Conservation (phyloP, 2,888 invertebrate genomes). For the Spisula subtruncata region DNA sequence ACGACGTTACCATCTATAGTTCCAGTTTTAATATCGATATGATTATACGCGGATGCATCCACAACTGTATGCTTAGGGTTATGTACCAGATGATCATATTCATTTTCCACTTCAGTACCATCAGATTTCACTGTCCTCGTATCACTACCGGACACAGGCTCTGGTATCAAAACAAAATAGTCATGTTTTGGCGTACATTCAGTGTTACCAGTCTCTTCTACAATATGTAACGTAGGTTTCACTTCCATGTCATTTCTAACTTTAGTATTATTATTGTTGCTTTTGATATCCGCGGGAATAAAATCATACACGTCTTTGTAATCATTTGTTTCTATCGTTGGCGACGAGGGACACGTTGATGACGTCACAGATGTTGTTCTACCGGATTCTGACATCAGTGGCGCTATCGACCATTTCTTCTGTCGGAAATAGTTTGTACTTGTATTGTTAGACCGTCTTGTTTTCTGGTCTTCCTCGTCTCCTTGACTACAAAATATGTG, state of each 20-base stretch:
- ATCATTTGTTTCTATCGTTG: not conserved
- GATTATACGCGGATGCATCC: constrained; percentile 17
- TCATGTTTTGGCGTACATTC: not conserved
- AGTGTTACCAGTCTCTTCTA: not conserved
- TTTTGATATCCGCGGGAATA: constrained; percentile 28
- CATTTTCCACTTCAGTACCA: constrained; percentile 5
- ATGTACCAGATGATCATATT: constrained; percentile 33
- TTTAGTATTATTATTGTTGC: not conserved
- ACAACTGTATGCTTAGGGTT: not conserved
- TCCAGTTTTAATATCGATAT: constrained; percentile 14
- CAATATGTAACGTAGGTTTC: not conserved
- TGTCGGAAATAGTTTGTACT: constrained; percentile 16
- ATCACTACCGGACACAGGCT: not conserved
- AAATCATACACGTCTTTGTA: constrained; percentile 36
- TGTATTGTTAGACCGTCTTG: not conserved
- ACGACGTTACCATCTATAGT: not conserved
- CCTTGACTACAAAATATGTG: not conserved
- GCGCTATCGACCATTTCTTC: constrained; percentile 28
- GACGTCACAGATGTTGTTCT: not conserved
- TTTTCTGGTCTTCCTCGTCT: not conserved
- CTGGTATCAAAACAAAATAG: constrained; percentile 9
- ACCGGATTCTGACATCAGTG: constrained; percentile 14
- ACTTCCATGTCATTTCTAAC: not conserved
- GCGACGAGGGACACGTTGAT: not conserved
- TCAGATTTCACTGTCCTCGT: not conserved